Conservation (phyloP, 2,888 invertebrate species). For the Actias luna region DNA sequence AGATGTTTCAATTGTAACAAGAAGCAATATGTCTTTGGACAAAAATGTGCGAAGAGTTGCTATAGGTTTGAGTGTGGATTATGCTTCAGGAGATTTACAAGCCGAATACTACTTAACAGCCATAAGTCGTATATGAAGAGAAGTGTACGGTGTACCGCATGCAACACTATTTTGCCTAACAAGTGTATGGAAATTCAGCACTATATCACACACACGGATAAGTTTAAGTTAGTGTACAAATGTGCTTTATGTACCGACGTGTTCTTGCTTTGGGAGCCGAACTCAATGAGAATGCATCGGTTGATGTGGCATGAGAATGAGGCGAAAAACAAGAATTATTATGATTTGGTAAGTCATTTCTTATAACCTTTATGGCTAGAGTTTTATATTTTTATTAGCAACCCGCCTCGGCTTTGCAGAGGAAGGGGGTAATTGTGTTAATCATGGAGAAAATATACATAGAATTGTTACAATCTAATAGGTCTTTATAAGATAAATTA, state of each 20-base stretch:
- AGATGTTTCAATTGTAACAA: slow-evolving; percentile 25
- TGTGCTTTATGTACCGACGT: slow-evolving; percentile 38
- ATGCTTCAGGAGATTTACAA: slow-evolving; percentile 39
- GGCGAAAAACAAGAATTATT: background rate
- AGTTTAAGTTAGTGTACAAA: slow-evolving; percentile 34
- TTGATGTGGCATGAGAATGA: slow-evolving; percentile 19
- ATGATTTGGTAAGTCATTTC: slow-evolving; percentile 25
- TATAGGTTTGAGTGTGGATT: slow-evolving; percentile 23
- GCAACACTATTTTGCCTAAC: slow-evolving; percentile 21
- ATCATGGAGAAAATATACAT: too few species aligned
- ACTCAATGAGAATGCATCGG: slow-evolving; percentile 21
- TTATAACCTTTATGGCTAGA: too few species aligned
- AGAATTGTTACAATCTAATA: too few species aligned
- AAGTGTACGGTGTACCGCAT: slow-evolving; percentile 34
- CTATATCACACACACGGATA: slow-evolving; percentile 38
- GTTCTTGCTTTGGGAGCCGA: slow-evolving; percentile 26
- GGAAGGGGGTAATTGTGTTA: too few species aligned
- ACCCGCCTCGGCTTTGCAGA: too few species aligned
- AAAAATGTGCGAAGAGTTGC: slow-evolving; percentile 31
- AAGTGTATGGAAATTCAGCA: slow-evolving; percentile 44
- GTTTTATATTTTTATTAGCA: too few species aligned
- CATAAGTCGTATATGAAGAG: slow-evolving; percentile 26
- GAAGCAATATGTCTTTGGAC: slow-evolving; percentile 22
- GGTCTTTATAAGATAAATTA: too few species aligned
- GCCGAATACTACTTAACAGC: background rate